A percentile compares a stretch with the other conserved stretches of the same genome.
Evolutionary conservation across 2,113 vertebrate species (phyloP).

Genomic region (Notechis scutatus): DNA sequence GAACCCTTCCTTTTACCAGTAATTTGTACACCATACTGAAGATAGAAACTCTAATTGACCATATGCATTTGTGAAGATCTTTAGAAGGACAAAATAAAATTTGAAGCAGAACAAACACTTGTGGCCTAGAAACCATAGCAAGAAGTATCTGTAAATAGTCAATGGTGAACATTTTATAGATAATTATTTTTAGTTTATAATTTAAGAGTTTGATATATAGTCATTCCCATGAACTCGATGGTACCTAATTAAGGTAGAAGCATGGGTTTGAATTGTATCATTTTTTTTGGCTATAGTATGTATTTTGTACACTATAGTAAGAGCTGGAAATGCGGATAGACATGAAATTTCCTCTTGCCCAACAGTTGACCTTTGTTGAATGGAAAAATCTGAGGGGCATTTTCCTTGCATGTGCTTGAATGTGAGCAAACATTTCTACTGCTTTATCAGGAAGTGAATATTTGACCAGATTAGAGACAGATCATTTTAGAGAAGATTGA

Average conservation of each 20-base stretch:
- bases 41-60: background rate
- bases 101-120: background rate
- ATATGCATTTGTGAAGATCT: background rate
- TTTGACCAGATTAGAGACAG: background rate
- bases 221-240: background rate
- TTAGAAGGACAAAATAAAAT: constrained; percentile 9
- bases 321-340: background rate
- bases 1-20: background rate
- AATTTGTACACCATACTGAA: background rate
- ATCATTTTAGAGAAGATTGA: background rate
- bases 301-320: background rate
- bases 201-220: background rate
- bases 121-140: background rate
- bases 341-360: background rate
- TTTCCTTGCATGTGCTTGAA: background rate
- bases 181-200: background rate
- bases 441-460: background rate
- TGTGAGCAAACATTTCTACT: background rate
- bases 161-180: background rate
- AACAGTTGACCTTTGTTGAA: background rate
- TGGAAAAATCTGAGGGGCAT: background rate
- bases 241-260: background rate
- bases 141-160: background rate
- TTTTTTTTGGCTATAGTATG: background rate
- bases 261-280: background rate